Evolutionary conservation across 2,113 vertebrate species (phyloP).

Genomic region (Fregetta grallaria): DNA sequence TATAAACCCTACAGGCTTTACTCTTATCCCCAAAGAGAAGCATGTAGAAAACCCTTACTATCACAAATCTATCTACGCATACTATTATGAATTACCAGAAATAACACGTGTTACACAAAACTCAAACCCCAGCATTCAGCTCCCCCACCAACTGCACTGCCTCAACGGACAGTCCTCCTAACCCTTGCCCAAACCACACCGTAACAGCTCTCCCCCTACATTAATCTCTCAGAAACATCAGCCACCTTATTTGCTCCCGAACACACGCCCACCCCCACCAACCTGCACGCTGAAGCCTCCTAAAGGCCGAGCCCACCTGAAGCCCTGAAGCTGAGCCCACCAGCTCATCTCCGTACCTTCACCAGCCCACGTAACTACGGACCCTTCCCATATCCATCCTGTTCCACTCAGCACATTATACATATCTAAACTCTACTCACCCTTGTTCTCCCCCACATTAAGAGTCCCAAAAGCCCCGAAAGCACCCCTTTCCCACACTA

Average conservation of each 20-base stretch:
- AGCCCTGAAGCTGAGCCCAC: neutral
- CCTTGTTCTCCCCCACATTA: fast-evolving
- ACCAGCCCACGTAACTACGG: neutral
- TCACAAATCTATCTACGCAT: neutral
- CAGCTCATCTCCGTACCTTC: neutral
- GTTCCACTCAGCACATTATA: fast-evolving
- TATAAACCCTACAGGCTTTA: neutral
- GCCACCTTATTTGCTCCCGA: neutral
- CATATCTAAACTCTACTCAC: fast-evolving
- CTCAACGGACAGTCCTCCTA: neutral
- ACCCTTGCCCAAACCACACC: neutral
- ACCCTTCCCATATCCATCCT: neutral
- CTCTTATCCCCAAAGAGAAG: neutral
- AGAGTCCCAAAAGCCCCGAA: neutral
- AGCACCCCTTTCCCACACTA: no score
- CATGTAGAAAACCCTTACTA: neutral
- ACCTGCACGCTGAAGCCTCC: fast-evolving
- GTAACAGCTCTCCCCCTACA: neutral
- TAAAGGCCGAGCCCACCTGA: neutral
- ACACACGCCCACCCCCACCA: fast-evolving
- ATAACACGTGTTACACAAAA: fast-evolving
- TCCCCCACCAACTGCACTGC: neutral
- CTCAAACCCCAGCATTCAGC: neutral
- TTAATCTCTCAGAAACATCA: neutral
- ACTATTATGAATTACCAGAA: neutral